phyloP scores from a whole-genome alignment of 2,113 vertebrate genomes.

The Antigone vipio region DNA sequence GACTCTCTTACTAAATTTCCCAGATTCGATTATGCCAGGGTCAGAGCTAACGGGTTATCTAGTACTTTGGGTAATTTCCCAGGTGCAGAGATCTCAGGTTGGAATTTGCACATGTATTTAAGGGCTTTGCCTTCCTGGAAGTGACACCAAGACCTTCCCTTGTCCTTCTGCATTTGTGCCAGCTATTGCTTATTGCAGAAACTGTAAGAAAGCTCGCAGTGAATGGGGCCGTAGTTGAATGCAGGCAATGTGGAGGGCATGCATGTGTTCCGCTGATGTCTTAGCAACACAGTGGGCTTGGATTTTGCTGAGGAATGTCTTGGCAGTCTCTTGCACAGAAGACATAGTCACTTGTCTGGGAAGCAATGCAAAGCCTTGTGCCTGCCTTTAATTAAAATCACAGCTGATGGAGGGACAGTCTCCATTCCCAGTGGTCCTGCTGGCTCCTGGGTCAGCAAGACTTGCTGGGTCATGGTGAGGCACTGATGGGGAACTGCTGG shows the following conservation, averaged over 20 bases:
- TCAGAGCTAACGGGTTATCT: conserved; percentile 51
- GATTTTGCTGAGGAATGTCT: neutral
- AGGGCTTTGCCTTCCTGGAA: conserved; percentile 36
- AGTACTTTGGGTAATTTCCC: conserved; percentile 37
- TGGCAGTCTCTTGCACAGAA: neutral
- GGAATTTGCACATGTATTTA: conserved; percentile 26
- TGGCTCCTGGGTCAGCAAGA: neutral
- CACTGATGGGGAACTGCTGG: neutral
- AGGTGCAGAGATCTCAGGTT: neutral
- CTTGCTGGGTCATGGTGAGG: neutral
- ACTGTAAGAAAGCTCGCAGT: neutral
- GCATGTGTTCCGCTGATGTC: neutral
- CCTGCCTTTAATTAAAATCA: conserved; percentile 14
- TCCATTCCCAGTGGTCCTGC: neutral
- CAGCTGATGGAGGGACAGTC: neutral
- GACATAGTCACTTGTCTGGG: neutral
- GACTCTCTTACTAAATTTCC: conserved; percentile 27
- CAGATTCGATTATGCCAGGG: conserved; percentile 47
- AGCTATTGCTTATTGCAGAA: neutral
- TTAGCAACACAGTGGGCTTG: neutral
- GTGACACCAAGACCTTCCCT: neutral
- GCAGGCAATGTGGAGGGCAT: neutral
- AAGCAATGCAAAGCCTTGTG: neutral
- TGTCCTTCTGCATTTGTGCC: neutral
- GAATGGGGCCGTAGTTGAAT: neutral